Evolutionary conservation across 1,140 invertebrate genomes (phyloP).

Genomic region (Littorina saxatilis): DNA sequence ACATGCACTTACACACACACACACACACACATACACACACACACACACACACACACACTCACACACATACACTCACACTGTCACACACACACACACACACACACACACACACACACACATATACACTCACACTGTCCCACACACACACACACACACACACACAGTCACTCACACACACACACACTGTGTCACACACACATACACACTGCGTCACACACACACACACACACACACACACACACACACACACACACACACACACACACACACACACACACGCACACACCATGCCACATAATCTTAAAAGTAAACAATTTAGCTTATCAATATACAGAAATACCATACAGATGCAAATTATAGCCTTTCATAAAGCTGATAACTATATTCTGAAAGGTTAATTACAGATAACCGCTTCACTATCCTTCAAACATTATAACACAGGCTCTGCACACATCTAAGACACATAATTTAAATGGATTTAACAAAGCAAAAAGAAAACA

Average conservation of each 20-base stretch:
- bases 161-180: neutral
- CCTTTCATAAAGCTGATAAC: too few relatives aligned
- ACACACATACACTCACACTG: neutral
- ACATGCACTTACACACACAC: neutral
- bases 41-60: neutral
- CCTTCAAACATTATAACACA: too few relatives aligned
- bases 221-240: neutral
- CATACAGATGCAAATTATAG: too few relatives aligned
- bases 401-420: too few relatives aligned
- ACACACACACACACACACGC: too few relatives aligned
- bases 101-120: neutral
- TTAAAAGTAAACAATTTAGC: too few relatives aligned
- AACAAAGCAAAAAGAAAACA: too few relatives aligned
- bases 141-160: neutral
- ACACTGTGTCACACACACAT: neutral
- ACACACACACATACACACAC: constrained; percentile 1
- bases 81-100: neutral
- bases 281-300: too few relatives aligned
- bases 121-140: neutral
- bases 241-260: neutral
- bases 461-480: too few relatives aligned
- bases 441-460: too few relatives aligned
- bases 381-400: too few relatives aligned
- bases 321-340: too few relatives aligned
- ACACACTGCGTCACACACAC: neutral